Conservation (phyloP, 2,888 invertebrate species). For the Eupithecia subfuscata region DNA sequence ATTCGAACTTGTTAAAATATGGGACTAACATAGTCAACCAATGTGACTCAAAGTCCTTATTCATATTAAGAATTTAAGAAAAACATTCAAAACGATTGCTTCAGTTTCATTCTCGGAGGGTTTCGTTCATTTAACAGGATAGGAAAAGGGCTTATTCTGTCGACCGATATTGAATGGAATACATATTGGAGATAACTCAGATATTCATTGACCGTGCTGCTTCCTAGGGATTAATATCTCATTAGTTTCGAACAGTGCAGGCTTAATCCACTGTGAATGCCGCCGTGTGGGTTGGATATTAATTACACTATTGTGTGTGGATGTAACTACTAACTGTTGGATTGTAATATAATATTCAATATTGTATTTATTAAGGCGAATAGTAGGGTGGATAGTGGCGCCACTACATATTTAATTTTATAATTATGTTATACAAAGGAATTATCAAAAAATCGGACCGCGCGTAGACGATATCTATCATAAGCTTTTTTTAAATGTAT, state of each 20-base stretch:
- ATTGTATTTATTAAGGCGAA: background rate
- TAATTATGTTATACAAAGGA: no score
- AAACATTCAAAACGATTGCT: background rate
- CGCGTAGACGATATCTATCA: no score
- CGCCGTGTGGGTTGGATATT: background rate
- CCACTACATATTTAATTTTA: no score
- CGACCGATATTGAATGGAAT: background rate
- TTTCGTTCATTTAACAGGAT: background rate
- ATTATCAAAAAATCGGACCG: no score
- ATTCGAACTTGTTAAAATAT: no score
- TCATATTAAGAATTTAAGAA: no score
- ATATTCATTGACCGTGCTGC: background rate
- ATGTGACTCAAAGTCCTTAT: no score
- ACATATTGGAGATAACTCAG: background rate
- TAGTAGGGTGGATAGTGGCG: no score
- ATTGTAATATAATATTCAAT: background rate
- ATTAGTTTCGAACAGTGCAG: background rate
- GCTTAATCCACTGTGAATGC: background rate
- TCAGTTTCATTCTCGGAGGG: background rate
- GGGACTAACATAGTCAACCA: no score
- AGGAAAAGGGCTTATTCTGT: background rate
- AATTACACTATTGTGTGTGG: background rate
- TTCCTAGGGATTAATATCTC: background rate
- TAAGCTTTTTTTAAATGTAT: no score
- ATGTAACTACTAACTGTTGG: background rate